Conservation (phyloP, 2,797 vertebrate species). For the Malurus leucopterus region DNA sequence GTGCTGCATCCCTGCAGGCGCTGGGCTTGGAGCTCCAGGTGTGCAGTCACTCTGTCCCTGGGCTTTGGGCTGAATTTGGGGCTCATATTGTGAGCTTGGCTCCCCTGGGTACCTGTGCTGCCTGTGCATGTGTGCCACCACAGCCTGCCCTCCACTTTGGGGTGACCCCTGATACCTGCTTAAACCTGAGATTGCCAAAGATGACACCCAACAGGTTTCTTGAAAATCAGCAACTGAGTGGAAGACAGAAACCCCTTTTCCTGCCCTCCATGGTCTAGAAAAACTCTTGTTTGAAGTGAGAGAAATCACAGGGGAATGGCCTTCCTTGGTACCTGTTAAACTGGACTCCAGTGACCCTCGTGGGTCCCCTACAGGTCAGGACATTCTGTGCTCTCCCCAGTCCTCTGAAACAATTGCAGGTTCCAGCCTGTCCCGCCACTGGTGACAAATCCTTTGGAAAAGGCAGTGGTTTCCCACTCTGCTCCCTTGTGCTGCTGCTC, state of each 20-base stretch:
- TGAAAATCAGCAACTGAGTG: neutral
- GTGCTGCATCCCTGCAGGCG: neutral
- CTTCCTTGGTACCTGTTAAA: neutral
- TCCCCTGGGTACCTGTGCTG: neutral
- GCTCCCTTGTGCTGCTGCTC: neutral
- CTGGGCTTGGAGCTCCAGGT: neutral
- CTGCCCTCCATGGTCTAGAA: neutral
- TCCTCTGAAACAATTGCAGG: neutral
- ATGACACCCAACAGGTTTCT: neutral
- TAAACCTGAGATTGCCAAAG: neutral
- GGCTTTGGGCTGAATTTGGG: neutral
- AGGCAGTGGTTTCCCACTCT: neutral
- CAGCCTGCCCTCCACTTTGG: neutral
- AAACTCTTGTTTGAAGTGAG: neutral
- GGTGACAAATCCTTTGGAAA: neutral
- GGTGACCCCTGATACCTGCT: neutral
- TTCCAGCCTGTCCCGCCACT: accelerated
- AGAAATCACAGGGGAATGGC: neutral
- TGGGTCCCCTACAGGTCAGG: neutral
- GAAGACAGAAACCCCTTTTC: neutral
- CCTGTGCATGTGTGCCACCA: accelerated
- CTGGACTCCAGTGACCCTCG: neutral
- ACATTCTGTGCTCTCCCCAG: neutral
- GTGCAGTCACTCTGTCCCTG: neutral
- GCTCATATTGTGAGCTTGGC: neutral